Base-by-base conservation (phyloP, 2,797 vertebrate genomes). In the Hyperoplus lanceolatus region DNA sequence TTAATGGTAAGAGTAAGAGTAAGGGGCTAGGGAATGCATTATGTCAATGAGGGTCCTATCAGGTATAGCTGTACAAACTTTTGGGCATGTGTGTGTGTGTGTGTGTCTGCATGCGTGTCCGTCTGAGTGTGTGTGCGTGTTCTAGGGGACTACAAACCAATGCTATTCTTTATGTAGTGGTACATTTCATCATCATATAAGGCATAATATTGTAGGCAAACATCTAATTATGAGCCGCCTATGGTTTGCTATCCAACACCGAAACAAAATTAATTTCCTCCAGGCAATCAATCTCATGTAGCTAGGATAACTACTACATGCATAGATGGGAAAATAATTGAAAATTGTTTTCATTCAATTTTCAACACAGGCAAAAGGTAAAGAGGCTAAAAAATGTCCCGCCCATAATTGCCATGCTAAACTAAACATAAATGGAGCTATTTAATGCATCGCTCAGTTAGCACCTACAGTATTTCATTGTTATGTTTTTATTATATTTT, bases 121-220 rank as follows among this genome's bases (percentile, higher is more conserved):
- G 43, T 45, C 43, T 45, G 43, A 45, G 6, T 11, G 43, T 45
- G 43, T 45, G 48, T 18, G 50, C 5, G 51, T 57, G 29, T 29
- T 29, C 29, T 3, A 79, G 60, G 43, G 46, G 8, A 10, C 36
- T 21, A 18, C 57, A 73, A 29, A 45, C 18, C 7, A 3, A 45
- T 43, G 43, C n/a, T 29, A 62, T 50, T 72, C 42, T 67, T 18
- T 15, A 49, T 57, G 56, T 46, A 39, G 36, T 16, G 4, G 11
- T 70, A 46, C 1, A 82, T 75, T 46, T 46, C 68, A 73, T 72
- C 49, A 18, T 68, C 60, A 54, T 57, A 4, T 68, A 51, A 79
- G 2, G 5, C 62, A 29, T 29, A 29, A 29, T 13, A 11, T 41
- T n/a, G 46, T 38, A 14, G 66, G 75, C 43, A 81, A 81, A 71